Evolutionary conservation across 2,113 vertebrate genomes (phyloP), one percentile per base, ranked within the genome.

Genomic region (Chelonoidis abingdonii): DNA sequence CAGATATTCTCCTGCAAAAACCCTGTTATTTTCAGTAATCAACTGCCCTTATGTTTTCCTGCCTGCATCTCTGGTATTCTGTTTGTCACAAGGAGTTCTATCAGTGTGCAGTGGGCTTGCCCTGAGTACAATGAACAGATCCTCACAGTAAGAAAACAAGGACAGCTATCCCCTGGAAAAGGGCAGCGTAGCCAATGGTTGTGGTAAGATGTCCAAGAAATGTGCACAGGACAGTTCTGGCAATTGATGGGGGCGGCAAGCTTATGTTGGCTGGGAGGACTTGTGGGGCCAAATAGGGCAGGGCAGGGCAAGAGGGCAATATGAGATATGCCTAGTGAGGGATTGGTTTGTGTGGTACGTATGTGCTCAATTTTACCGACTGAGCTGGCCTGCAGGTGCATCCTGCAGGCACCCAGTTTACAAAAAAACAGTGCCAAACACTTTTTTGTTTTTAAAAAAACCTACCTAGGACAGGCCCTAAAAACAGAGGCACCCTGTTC

Each of bases 1-100:
- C 79, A 96, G 86, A 83, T 56, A 29, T 38, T 94, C 65, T 13
- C 79, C 83, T 80, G 91, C 75, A 93, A 95, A 84, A 14, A 0
- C 4, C 86, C 62, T 3, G 6, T 25, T 93, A 84, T 83, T 85
- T 93, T 80, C 29, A 94, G 11, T 80, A n/a, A 93, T 93, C 38
- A 72, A 69, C 56, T 82, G 78, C 8, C 10, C 72, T 44, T 25
- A 76, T 44, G 41, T 11, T 76, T 52, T 50, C 27, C 78, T 19
- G 47, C 78, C 29, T 80, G 47, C 76, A 29, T 53, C 80, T 76
- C 10, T 41, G 41, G 24, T 10, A 76, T 76, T 76, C 72, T 44
- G 83, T 47, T 89, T 81, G 78, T 35, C 16, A 69, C 35, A 69
- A 69, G 59, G 31, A 31, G 29, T 62, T 62, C 59, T 59, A 92